phyloP scores from a whole-genome alignment of 2,113 vertebrate genomes.

The Nothoprocta perdicaria region DNA sequence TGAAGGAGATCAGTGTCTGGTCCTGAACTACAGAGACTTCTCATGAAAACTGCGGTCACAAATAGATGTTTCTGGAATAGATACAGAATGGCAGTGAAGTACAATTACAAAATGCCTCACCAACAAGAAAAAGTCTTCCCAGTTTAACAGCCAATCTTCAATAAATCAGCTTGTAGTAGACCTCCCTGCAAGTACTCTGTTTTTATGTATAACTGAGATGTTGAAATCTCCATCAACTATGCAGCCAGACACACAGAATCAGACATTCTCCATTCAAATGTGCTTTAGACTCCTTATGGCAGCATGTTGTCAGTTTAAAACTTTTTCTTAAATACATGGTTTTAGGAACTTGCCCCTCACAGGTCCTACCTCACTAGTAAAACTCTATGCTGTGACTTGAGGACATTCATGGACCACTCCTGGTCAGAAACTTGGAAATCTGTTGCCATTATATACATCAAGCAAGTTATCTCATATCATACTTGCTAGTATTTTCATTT shows the following conservation, averaged over 20 bases:
- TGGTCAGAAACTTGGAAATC: neutral
- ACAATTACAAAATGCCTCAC: neutral
- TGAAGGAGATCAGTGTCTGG: neutral
- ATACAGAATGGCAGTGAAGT: neutral
- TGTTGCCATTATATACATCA: neutral
- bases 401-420: neutral
- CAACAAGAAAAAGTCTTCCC: neutral
- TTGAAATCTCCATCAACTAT: neutral
- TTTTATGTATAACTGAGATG: neutral
- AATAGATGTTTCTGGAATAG: neutral
- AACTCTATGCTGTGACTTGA: neutral
- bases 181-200: neutral
- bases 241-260: neutral
- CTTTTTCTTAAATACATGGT: neutral
- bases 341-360: neutral
- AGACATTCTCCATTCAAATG: neutral
- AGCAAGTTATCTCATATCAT: neutral
- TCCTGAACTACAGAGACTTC: neutral
- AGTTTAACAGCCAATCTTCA: neutral
- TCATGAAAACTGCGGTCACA: neutral
- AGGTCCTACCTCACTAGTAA: neutral
- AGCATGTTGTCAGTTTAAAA: neutral
- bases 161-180: neutral
- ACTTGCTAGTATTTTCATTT: neutral
- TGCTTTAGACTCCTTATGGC: neutral